These are phyloP conservation scores for Oryzias sinensis DNA, from an alignment of 2,797 vertebrate genomes.

Conservation along the genomic window DNA sequence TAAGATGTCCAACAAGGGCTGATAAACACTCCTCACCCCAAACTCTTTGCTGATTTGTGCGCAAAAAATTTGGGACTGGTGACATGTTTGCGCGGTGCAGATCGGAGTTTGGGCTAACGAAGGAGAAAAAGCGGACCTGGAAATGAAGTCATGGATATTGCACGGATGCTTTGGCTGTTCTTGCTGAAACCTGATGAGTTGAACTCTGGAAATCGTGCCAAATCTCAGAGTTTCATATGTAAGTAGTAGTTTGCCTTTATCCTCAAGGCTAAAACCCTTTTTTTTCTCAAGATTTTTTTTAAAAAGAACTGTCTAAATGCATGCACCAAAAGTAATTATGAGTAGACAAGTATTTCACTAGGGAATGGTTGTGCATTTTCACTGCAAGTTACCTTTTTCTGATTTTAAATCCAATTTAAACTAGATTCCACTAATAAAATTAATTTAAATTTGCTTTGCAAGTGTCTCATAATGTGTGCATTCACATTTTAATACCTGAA, in stretches of 20 bases:
- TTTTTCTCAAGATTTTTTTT: background rate
- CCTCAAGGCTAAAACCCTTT: background rate
- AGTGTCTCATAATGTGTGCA: no score
- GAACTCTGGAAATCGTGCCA: slow-evolving; percentile 65
- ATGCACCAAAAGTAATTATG: no score
- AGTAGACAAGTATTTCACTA: no score
- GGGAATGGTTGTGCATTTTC: no score
- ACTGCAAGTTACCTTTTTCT: no score
- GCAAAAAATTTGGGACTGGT: slow-evolving; percentile 31
- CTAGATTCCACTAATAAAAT: no score
- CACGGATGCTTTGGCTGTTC: slow-evolving; percentile 45
- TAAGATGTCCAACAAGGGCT: slow-evolving; percentile 46
- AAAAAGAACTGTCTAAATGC: no score
- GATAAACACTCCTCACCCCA: slow-evolving; percentile 6
- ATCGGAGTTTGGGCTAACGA: slow-evolving; percentile 39
- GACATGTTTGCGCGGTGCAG: slow-evolving; percentile 10
- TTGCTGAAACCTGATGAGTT: slow-evolving; percentile 47
- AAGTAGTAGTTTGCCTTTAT: slow-evolving; percentile 42
- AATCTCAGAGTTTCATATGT: slow-evolving; percentile 75
- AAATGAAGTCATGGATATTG: slow-evolving; percentile 66
- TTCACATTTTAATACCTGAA: no score
- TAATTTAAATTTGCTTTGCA: no score
- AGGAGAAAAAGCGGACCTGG: slow-evolving; percentile 31
- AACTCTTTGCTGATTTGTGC: slow-evolving; percentile 8
- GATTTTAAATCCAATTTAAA: no score